Percentiles rank a stretch among this genome's conserved stretches.
Conservation (phyloP, 2,797 vertebrate species). For the Propithecus perrieri region DNA sequence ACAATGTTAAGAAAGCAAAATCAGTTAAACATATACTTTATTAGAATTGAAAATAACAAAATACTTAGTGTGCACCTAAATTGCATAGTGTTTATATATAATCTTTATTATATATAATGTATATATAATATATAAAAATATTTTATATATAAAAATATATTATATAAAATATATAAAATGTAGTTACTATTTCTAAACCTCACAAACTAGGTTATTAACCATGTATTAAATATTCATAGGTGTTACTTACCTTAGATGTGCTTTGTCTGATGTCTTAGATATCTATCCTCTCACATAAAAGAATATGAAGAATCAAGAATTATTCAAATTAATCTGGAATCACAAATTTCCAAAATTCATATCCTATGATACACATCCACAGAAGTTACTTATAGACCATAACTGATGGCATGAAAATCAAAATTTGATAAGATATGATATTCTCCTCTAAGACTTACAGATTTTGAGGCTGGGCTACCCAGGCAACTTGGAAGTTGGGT, state of each 20-base stretch:
- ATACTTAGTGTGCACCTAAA: not conserved
- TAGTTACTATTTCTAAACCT: slow-evolving; percentile 14
- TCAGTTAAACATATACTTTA: not conserved
- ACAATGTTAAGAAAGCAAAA: slow-evolving; percentile 42
- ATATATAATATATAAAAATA: not conserved
- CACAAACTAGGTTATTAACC: slow-evolving; percentile 2
- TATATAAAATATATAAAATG: not conserved
- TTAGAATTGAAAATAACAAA: not conserved
- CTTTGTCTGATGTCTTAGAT: not conserved
- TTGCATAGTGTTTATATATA: not conserved
- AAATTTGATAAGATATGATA: not conserved
- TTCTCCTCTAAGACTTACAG: not conserved
- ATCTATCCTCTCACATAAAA: not conserved
- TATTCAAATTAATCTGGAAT: not conserved
- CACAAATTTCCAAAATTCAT: slow-evolving; percentile 15
- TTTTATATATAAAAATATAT: not conserved
- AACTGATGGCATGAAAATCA: not conserved
- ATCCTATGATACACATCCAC: not conserved
- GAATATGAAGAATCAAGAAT: slow-evolving; percentile 13
- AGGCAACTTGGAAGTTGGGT: not conserved
- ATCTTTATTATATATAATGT: not conserved
- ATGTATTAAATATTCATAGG: not conserved
- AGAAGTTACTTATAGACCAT: not conserved
- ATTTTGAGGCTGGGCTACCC: not conserved
- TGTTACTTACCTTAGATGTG: not conserved